Base-by-base conservation (phyloP, 2,113 vertebrate species). In the Tringa solitaria region DNA sequence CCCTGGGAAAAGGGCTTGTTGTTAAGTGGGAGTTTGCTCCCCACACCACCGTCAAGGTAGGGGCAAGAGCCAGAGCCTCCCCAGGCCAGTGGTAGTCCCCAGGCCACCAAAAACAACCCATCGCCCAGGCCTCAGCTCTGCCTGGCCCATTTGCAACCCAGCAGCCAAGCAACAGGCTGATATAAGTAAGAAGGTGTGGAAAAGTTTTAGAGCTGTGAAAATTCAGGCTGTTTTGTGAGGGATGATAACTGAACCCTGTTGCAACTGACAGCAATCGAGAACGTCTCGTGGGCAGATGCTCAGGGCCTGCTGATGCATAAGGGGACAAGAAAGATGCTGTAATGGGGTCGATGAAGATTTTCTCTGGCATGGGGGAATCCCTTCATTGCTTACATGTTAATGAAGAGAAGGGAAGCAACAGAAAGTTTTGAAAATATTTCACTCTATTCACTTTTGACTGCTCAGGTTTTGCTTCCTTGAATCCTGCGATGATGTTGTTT, bases 11-110 rank as follows among this genome's bases (percentile, higher is more conserved):
- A 83, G 23, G 23, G 37, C 51, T 59, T n/a, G 26, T 39, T 59
- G 59, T 4, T 4, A 67, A 59, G 26, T 7, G 6, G 8, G 48
- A 45, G 2, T 45, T 56, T 79, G 14, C 2, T 72, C 8, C 24
- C 20, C 48, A 41, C 20, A 26, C 21, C 33, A 45, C 27, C 0
- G 0, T 32, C n/a, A 53, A 18, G 43, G 15, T 21, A 10, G n/a
- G 13, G 37, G 14, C 0, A 2, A 65, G 35, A 33, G 22, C 24
- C 0, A 0, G 39, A 56, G 50, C 24, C 18, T 30, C 11, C 22
- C 18, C 46, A 6, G 32, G 4, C 8, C 28, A 0, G 0, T 27
- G 8, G 33, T 2, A 1, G 13, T n/a, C 59, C 53, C 14, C 32
- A 45, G 27, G 30, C 9, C 30, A 27, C 23, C 0, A 4, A 50